Base-by-base conservation (phyloP, 2,888 invertebrate species). In the Brachypterus glaber region DNA sequence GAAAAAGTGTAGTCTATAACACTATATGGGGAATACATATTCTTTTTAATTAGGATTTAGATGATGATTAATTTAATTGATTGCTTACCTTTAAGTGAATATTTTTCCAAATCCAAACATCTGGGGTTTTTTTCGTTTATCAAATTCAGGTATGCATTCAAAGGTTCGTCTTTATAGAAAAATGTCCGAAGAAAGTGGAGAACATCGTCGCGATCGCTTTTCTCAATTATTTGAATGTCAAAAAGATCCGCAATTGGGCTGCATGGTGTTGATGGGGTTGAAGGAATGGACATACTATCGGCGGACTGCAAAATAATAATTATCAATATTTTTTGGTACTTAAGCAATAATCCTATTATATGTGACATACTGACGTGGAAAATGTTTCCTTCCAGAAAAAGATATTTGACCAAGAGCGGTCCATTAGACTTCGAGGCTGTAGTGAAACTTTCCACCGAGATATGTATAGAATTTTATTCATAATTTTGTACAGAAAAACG, bases 131-230 rank as follows among this genome's bases (percentile, higher is more conserved):
- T 72, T 1, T 71, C 73, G 40, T 76, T 76, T 42, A 80, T 66
- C 1, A 82, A 62, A 39, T 74, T 67, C 25, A 80, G 70, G 30
- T 70, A 71, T 5, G 71, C 60, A 62, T 82, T 82, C 48, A 82
- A 67, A 0, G 82, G 82, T 52, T 82, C 82, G 51, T 82, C 82
- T 18, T 71, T 72, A 67, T 80, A 82, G 71, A 82, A 82, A 59
- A 76, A 80, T 40, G 72, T 71, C 46, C 64, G 59, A 4, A 75
- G 56, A 51, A 74, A 73, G 24, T 66, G 60, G 11, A 77, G 64
- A 54, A 77, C 73, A 33, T 57, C 57, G 12, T 67, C 63, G 36
- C 59, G 57, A 50, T 74, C 71, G 5, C 66, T 59, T 12, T 66
- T 62, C 11, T 60, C 62, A 24, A 73, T 63, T 4, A 59, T 49